Conservation (phyloP, 2,888 invertebrate species). For the Drosophila neutralis region DNA sequence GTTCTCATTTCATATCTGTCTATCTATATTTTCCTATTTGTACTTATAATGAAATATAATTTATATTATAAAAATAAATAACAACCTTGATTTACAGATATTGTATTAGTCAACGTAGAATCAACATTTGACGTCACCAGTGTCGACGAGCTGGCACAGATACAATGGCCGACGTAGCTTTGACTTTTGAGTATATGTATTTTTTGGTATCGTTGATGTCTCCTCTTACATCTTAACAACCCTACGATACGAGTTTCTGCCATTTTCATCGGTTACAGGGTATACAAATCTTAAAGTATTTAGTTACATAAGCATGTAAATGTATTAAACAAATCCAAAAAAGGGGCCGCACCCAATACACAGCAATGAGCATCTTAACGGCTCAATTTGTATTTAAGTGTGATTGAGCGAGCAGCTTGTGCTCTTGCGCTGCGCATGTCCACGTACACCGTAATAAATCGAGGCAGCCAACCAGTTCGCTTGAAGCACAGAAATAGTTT, state of each 20-base stretch:
- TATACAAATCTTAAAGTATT: not conserved
- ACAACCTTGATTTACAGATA: not conserved
- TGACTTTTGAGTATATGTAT: not conserved
- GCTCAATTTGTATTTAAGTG: conserved; percentile 21
- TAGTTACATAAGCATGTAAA: not conserved
- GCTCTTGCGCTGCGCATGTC: conserved; percentile 1
- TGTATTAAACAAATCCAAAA: conserved; percentile 8
- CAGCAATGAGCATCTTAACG: conserved; percentile 2
- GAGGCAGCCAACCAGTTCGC: not conserved
- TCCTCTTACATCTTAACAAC: not conserved
- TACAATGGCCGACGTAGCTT: not conserved
- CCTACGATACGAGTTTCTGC: no score
- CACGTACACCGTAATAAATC: not conserved
- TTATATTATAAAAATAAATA: not conserved
- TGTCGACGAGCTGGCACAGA: not conserved
- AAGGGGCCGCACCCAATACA: conserved; percentile 9
- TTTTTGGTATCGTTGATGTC: not conserved
- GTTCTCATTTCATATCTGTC: not conserved
- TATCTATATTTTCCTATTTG: not conserved
- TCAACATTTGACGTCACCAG: not conserved
- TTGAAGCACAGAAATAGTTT: not conserved
- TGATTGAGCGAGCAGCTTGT: conserved; percentile 9
- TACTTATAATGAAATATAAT: not conserved
- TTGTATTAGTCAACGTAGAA: not conserved
- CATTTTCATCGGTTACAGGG: not conserved